Percentiles rank a stretch among this genome's conserved stretches.
phyloP scores from a whole-genome alignment of 64 coral and sea anemone species.

The Dendrophyllia cribrosa region DNA sequence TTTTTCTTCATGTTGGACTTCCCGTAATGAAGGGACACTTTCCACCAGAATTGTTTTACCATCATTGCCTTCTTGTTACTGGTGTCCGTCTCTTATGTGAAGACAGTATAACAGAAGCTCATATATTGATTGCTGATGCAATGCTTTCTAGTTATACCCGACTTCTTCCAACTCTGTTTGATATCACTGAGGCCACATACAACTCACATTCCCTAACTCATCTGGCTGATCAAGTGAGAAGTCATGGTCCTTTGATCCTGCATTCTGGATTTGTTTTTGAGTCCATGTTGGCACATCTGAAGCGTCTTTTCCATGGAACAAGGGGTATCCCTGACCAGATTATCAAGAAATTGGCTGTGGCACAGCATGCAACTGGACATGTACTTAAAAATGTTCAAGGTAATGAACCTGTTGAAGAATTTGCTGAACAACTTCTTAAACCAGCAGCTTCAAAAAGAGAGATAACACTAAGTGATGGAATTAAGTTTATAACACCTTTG shows the following conservation, averaged over 20 bases:
- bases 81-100: conserved; percentile 56
- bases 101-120: conserved; percentile 55
- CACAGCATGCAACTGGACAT: conserved; percentile 40
- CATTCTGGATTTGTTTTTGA: conserved; percentile 67
- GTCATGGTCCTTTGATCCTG: conserved; percentile 67
- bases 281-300: conserved; percentile 64
- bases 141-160: conserved; percentile 59
- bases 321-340: conserved; percentile 74
- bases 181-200: conserved; percentile 43
- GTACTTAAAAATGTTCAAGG: conserved; percentile 20
- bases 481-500: conserved; percentile 64
- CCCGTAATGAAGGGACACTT: background rate
- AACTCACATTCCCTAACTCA: conserved; percentile 77
- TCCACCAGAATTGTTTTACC: conserved; percentile 74
- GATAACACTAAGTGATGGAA: conserved; percentile 39
- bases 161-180: conserved; percentile 54
- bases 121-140: conserved; percentile 63
- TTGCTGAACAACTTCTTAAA: conserved; percentile 31
- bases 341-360: conserved; percentile 50
- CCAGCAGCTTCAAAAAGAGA: background rate
- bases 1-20: conserved; percentile 77
- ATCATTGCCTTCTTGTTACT: conserved; percentile 74
- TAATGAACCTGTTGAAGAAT: conserved; percentile 15
- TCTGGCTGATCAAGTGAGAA: conserved; percentile 66
- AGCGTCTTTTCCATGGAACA: conserved; percentile 64